Conservation (phyloP, 30 jellyfish, hydroid and myxozoan genomes). For the Turritopsis dohrnii region DNA sequence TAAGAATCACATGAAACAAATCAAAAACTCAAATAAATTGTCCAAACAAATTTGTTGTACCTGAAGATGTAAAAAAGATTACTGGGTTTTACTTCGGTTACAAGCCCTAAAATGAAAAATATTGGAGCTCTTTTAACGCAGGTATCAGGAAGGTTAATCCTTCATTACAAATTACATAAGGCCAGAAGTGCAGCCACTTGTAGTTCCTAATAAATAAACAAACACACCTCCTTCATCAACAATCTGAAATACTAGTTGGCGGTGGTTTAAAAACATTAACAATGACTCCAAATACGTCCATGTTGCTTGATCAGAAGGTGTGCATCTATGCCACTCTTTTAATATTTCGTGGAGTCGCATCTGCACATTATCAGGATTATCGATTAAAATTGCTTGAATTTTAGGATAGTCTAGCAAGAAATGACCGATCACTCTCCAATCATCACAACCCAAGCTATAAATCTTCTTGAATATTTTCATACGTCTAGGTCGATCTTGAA, state of each 20-base stretch:
- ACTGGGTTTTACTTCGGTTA: background rate
- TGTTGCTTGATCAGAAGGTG: background rate
- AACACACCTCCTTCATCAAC: background rate
- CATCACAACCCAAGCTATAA: background rate
- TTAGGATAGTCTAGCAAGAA: background rate
- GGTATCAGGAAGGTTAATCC: too few species aligned
- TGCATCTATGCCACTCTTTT: background rate
- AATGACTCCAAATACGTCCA: background rate
- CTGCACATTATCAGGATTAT: background rate
- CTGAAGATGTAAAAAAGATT: background rate
- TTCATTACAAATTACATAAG: too few species aligned
- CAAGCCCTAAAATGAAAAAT: background rate
- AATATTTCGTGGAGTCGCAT: background rate
- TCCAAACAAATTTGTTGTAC: background rate
- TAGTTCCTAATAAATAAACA: too few species aligned
- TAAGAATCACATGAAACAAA: too few species aligned
- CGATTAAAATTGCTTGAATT: background rate
- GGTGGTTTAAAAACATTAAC: background rate
- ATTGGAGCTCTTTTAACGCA: too few species aligned
- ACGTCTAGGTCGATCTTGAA: background rate
- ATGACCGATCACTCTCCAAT: background rate
- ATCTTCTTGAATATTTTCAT: background rate
- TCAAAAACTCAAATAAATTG: background rate
- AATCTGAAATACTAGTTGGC: background rate
- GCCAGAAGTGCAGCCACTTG: background rate